phyloP scores from a whole-genome alignment of 2,888 invertebrate genomes.

The Willowsia nigromaculata region DNA sequence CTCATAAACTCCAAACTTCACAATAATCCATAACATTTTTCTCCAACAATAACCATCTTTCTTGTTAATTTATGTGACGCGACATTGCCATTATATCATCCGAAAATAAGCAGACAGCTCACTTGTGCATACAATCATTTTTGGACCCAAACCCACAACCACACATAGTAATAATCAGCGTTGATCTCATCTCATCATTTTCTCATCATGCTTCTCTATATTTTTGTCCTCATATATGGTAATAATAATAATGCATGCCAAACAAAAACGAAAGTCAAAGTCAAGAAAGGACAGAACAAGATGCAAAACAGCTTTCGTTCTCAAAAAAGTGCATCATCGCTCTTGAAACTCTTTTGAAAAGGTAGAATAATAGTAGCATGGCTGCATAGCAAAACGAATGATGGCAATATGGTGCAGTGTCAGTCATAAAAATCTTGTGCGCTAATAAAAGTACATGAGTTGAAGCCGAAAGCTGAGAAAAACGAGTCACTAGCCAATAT shows the following conservation, averaged over 20 bases:
- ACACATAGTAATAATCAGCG: background rate
- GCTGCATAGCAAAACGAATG: background rate
- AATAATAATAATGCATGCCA: background rate
- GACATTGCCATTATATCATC: slow-evolving; percentile 19
- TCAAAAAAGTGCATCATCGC: slow-evolving; percentile 59
- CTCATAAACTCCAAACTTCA: no score
- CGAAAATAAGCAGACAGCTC: background rate
- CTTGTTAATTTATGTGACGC: slow-evolving; percentile 33
- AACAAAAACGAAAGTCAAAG: slow-evolving; percentile 67
- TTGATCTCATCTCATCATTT: slow-evolving; percentile 9
- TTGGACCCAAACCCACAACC: background rate
- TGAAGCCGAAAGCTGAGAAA: background rate
- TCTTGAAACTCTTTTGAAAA: background rate
- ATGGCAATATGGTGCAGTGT: slow-evolving; percentile 51
- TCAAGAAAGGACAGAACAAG: slow-evolving; percentile 66
- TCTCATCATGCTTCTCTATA: slow-evolving; percentile 10
- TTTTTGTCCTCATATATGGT: background rate
- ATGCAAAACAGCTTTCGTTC: slow-evolving; percentile 67
- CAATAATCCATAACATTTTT: background rate
- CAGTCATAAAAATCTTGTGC: slow-evolving; percentile 29
- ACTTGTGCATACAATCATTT: background rate
- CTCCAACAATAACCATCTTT: background rate
- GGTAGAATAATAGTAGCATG: background rate
- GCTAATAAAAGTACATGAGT: slow-evolving; percentile 3
- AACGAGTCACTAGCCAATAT: slow-evolving; percentile 19